Conservation (phyloP, 2,797 vertebrate species). For the Arctocebus calabarensis region DNA sequence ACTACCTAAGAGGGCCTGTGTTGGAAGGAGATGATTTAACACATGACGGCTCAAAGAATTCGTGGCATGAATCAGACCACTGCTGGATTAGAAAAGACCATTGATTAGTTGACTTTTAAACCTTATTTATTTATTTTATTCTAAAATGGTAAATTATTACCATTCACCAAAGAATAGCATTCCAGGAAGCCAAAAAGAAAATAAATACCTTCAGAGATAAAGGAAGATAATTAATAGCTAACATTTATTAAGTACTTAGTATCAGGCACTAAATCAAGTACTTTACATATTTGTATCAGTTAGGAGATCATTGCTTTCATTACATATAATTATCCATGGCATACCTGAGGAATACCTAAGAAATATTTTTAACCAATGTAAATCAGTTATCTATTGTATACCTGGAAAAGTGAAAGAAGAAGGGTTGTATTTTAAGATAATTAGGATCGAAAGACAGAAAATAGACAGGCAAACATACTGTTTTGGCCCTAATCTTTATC, state of each 20-base stretch:
- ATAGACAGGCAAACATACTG: neutral
- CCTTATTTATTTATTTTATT: neutral
- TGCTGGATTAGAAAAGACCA: neutral
- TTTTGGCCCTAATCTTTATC: neutral
- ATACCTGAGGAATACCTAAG: neutral
- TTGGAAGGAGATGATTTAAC: neutral
- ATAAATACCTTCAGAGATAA: neutral
- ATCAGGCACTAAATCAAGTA: neutral
- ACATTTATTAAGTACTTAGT: neutral
- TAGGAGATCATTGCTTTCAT: neutral
- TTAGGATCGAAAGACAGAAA: neutral
- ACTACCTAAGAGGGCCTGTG: neutral
- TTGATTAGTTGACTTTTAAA: neutral
- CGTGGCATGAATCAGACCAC: rapidly evolving
- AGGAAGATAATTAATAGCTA: neutral
- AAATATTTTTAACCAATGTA: neutral
- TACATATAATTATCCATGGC: neutral
- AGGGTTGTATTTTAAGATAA: neutral
- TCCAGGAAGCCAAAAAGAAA: neutral
- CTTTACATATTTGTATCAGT: neutral
- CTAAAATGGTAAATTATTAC: neutral
- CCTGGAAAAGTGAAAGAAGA: neutral
- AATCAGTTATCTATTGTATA: neutral
- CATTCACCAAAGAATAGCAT: neutral
- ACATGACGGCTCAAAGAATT: neutral